Conservation (phyloP, 2,113 vertebrate species). For the Corapipo altera region DNA sequence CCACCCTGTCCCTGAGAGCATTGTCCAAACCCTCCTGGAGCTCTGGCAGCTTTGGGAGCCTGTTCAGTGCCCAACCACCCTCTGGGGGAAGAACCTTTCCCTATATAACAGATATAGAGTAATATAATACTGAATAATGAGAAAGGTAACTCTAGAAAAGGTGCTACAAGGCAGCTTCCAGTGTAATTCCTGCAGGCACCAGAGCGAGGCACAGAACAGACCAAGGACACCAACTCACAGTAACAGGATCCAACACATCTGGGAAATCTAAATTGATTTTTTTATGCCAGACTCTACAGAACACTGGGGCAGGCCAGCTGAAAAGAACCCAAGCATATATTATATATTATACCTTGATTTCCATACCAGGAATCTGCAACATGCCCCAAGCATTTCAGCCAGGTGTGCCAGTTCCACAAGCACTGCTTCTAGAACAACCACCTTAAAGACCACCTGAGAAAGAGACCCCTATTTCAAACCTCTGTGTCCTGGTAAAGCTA, state of each 20-base stretch:
- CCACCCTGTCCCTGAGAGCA: neutral
- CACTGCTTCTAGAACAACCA: neutral
- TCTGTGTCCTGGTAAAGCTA: neutral
- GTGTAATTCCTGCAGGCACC: neutral
- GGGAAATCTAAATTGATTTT: neutral
- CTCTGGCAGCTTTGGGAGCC: neutral
- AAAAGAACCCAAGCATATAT: neutral
- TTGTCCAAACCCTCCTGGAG: neutral
- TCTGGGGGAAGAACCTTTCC: neutral
- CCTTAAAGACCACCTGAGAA: neutral
- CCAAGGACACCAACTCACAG: neutral
- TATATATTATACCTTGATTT: neutral
- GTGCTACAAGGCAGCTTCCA: neutral
- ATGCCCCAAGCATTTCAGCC: neutral
- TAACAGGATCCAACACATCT: neutral
- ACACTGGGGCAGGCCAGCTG: neutral
- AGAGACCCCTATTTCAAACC: neutral
- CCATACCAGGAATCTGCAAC: neutral
- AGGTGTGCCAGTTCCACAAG: neutral
- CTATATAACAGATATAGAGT: neutral
- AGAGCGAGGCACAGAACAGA: neutral
- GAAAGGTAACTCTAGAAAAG: neutral
- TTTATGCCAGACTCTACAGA: neutral
- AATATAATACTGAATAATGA: neutral
- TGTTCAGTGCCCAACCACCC: neutral